These are phyloP conservation scores for Ranitomeya variabilis DNA, from an alignment of 2,113 vertebrate species.

Conservation along the genomic window DNA sequence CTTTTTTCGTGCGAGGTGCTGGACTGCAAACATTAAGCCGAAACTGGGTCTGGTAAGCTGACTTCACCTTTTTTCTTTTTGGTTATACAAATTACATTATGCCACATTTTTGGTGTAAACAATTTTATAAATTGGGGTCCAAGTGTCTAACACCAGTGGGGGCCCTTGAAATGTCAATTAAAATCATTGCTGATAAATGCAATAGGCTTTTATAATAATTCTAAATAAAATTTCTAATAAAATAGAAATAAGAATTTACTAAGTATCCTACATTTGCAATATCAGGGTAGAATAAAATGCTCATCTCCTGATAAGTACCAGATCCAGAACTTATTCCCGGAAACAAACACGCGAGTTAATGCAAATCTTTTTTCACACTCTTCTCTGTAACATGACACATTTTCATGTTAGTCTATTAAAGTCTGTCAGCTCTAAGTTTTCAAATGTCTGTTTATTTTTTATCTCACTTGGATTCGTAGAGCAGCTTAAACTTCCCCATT, in stretches of 20 bases:
- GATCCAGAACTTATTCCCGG: not conserved
- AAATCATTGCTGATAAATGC: not conserved
- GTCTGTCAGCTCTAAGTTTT: not conserved
- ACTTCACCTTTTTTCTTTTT: no score
- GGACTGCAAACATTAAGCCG: no score
- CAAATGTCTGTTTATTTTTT: not conserved
- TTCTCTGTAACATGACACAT: slow-evolving; percentile 24
- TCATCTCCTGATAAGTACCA: not conserved
- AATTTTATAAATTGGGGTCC: no score
- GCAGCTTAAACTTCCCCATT: not conserved
- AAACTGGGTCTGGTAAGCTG: no score
- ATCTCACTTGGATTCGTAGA: not conserved
- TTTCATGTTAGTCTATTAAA: slow-evolving; percentile 20
- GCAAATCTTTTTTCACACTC: slow-evolving; percentile 2
- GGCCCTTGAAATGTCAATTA: not conserved
- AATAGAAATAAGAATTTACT: not conserved
- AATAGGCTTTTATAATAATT: not conserved
- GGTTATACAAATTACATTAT: no score
- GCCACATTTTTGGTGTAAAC: no score
- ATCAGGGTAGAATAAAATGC: not conserved
- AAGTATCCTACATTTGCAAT: not conserved
- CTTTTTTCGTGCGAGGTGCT: no score
- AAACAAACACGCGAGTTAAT: not conserved
- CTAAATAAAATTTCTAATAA: no score
- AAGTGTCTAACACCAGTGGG: not conserved